Evolutionary conservation across 2,797 vertebrate species (phyloP).

Genomic region (Heterohyrax brucei): DNA sequence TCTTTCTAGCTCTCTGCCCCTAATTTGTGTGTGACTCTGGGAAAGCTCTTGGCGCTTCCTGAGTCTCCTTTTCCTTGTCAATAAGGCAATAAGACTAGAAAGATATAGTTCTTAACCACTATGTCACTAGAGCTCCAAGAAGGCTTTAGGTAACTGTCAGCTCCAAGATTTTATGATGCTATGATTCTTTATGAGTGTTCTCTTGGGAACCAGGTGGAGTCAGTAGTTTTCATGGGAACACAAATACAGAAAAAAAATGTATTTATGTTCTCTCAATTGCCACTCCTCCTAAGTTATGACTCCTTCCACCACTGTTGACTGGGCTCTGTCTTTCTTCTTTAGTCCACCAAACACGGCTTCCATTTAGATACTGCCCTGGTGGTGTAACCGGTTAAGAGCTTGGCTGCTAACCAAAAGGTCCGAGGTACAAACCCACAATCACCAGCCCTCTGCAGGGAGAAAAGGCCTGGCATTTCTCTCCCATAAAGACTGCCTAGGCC

Average conservation of each 20-base stretch:
- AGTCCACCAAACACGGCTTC: not conserved
- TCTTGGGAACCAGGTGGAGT: constrained; percentile 28
- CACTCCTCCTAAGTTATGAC: not conserved
- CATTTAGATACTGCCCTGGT: not conserved
- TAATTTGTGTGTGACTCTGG: not conserved
- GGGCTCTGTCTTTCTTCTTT: not conserved
- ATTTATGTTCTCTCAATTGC: not conserved
- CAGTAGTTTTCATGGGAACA: not conserved
- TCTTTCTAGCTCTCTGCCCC: constrained; percentile 16
- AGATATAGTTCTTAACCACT: no score
- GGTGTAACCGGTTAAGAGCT: not conserved
- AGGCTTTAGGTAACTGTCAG: not conserved
- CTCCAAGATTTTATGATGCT: not conserved
- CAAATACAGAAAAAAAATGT: not conserved
- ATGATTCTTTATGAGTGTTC: not conserved
- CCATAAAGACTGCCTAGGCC: not conserved
- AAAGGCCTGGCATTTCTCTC: not conserved
- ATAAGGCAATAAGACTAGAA: not conserved
- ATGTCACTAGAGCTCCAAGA: no score
- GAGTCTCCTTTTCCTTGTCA: not conserved
- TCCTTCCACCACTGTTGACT: not conserved
- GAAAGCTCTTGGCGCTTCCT: not conserved
- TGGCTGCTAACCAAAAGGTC: not conserved
- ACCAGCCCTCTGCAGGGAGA: not conserved
- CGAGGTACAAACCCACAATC: not conserved